Conservation (phyloP, 2,797 vertebrate genomes). For the Notoglanidium macrostoma region DNA sequence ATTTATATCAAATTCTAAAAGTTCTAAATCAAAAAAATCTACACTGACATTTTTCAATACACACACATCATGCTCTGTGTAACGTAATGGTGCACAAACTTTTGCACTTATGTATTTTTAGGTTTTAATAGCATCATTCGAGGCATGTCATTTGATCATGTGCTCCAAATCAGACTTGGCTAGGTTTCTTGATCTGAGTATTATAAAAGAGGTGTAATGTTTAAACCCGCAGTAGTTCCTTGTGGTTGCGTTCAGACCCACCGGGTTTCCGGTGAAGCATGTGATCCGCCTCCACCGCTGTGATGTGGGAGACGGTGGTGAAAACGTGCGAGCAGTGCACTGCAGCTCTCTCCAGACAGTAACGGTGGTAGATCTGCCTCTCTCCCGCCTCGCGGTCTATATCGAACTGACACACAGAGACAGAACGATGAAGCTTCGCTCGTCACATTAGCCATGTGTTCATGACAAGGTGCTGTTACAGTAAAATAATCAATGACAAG, state of each 20-base stretch:
- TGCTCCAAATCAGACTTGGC: background rate
- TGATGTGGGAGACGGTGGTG: conserved; percentile 95
- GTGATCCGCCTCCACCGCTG: conserved; percentile 89
- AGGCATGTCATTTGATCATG: background rate
- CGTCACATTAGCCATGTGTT: background rate
- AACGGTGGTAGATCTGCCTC: conserved; percentile 94
- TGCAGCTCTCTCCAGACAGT: conserved; percentile 91
- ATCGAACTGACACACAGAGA: conserved; percentile 79
- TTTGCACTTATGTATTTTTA: background rate
- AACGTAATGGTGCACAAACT: background rate
- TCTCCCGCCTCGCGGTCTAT: conserved; percentile 93
- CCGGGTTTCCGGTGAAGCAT: conserved; percentile 91
- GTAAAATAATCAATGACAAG: background rate
- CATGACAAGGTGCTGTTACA: background rate
- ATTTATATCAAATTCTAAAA: background rate
- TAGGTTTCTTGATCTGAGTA: background rate
- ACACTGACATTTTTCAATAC: background rate
- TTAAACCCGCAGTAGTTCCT: background rate
- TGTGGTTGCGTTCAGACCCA: conserved; percentile 54
- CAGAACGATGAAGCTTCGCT: background rate
- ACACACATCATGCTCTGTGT: background rate
- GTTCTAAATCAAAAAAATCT: background rate
- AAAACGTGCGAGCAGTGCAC: conserved; percentile 93
- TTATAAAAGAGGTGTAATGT: background rate
- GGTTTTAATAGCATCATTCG: no score